A percentile compares a stretch with the other conserved stretches of the same genome.
Conservation (phyloP, 2,113 vertebrate genomes). For the Antennarius striatus region DNA sequence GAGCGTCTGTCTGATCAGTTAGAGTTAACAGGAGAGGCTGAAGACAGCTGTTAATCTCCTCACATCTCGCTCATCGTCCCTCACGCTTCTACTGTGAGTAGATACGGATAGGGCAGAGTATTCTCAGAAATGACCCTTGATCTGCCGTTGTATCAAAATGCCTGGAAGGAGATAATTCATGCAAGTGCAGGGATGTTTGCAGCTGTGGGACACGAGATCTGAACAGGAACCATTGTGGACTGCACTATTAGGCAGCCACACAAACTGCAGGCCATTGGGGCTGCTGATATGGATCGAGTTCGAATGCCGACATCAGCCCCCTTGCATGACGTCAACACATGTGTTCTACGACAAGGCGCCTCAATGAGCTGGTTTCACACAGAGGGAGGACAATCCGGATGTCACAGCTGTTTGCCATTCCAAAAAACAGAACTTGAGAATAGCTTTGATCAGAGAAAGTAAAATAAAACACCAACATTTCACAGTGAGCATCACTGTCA, state of each 20-base stretch:
- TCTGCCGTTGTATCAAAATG: conserved; percentile 54
- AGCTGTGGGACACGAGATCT: conserved; percentile 64
- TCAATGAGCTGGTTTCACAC: conserved; percentile 40
- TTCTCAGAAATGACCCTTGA: conserved; percentile 60
- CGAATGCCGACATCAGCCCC: conserved; percentile 64
- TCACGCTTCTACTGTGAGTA: conserved; percentile 38
- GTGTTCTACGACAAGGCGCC: conserved; percentile 54
- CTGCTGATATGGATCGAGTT: conserved; percentile 53
- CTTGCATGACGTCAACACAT: conserved; percentile 57
- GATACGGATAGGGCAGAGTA: conserved; percentile 28
- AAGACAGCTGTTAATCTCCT: conserved; percentile 44
- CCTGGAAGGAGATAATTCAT: conserved; percentile 54
- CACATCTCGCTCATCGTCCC: conserved; percentile 50
- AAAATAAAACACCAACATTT: conserved; percentile 62
- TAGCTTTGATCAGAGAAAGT: conserved; percentile 55
- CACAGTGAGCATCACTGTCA: conserved; percentile 51
- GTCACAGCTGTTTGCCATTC: conserved; percentile 19
- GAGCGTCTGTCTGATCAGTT: no score
- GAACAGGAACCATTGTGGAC: conserved; percentile 66
- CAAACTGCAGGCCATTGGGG: conserved; percentile 38
- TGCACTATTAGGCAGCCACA: conserved; percentile 47
- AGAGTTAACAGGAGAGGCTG: conserved; percentile 21
- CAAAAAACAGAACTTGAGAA: conserved; percentile 50
- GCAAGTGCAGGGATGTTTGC: conserved; percentile 33
- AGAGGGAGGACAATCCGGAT: conserved; percentile 2